Base-by-base conservation (phyloP, 2,113 vertebrate species). In the Mus spicilegus region DNA sequence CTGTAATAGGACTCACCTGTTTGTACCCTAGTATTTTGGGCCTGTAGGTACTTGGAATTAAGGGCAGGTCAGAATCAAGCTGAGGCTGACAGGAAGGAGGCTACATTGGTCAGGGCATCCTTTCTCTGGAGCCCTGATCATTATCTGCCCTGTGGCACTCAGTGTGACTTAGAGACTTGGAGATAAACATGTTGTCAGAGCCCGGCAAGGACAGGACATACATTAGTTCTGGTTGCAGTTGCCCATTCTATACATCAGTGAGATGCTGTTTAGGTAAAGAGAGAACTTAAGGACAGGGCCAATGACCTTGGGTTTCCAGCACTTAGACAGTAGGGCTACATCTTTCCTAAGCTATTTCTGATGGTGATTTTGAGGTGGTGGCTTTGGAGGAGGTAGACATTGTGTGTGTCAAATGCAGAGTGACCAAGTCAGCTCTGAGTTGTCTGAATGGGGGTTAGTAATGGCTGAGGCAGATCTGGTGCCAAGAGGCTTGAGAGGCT, bases 371-470 rank as follows among this genome's bases (percentile, higher is more conserved):
- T 42, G 70, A 88, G 51, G 54, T 7, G 46, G 42, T 33, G 24
- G 76, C 33, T 75, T 81, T 51, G 70, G 36, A 65, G 73, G 54
- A 75, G 22, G 87, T 16, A 7, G 73, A 30, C 0, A 7, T 5
- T 36, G 73, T 14, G n/a, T n/a, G 63, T 30, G 39, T 72, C 22
- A 58, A 56, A 65, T 51, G 95, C 1, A 17, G 11, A 54, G 7
- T 39, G 61, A 33, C 5, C 76, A 3, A 19, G 3, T 26, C 3
- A 51, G 24, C 33, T 67, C 12, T 30, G 51, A 11, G 77, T 63
- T 76, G 61, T 39, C 72, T 93, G 77, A 92, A 56, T 24, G 46
- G 89, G 77, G 93, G 54, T n/a, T 61, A 19, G 56, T 76, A 11
- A 0, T 14, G 56, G 42, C 49, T 8, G 78, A 78, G 76, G n/a